A percentile compares a stretch with the other conserved stretches of the same genome.
These are phyloP conservation scores for Drosophila teissieri DNA, from an alignment of 1,140 invertebrate species.

Conservation along the genomic window DNA sequence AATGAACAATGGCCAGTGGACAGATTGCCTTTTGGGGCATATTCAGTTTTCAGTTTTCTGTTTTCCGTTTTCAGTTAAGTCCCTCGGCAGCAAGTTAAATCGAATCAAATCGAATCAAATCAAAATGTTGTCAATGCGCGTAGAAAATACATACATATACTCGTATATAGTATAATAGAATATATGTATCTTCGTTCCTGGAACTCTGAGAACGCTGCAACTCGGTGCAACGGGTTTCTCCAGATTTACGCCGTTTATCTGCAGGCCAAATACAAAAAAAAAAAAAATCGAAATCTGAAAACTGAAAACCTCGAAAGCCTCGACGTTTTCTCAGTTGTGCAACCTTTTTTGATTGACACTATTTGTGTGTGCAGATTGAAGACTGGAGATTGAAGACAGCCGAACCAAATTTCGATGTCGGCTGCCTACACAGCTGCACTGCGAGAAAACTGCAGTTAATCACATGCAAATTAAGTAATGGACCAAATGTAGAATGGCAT, in stretches of 20 bases:
- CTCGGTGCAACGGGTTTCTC: constrained; percentile 57
- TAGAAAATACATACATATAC: constrained; percentile 6
- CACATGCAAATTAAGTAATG: too few species aligned
- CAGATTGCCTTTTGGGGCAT: constrained; percentile 52
- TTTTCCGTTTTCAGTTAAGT: constrained; percentile 31
- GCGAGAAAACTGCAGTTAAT: neutral
- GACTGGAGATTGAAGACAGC: constrained; percentile 39
- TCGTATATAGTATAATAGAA: constrained; percentile 17
- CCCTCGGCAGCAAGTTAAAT: constrained; percentile 6
- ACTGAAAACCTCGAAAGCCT: neutral
- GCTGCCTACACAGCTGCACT: constrained; percentile 59
- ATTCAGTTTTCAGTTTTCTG: neutral
- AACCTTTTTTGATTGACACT: constrained; percentile 78
- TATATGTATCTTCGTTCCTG: constrained; percentile 29
- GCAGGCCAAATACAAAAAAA: constrained; percentile 2
- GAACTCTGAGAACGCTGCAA: constrained; percentile 37
- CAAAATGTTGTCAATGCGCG: constrained; percentile 51
- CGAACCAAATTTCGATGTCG: constrained; percentile 45
- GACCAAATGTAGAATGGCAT: too few species aligned
- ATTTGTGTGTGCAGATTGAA: constrained; percentile 56
- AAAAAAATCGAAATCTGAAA: too few species aligned
- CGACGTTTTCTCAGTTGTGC: constrained; percentile 46
- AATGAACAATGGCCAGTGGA: constrained; percentile 52
- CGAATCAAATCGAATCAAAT: constrained; percentile 52
- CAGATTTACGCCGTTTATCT: constrained; percentile 38